Conservation (phyloP, 2,888 invertebrate genomes). For the Macropis europaea region DNA sequence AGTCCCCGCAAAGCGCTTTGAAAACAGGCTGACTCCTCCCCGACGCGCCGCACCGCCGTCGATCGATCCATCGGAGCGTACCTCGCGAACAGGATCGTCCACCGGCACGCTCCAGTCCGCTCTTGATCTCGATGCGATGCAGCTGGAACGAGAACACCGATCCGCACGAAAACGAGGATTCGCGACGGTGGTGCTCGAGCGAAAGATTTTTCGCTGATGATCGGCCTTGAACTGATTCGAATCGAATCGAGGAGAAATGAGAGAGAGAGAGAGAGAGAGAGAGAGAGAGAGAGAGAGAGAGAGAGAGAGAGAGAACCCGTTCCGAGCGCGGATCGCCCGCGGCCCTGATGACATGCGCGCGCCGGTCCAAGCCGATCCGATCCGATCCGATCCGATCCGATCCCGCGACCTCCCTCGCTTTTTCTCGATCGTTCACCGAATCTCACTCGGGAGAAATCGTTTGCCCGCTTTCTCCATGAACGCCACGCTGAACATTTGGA, state of each 20-base stretch:
- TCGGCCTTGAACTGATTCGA: neutral
- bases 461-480: neutral
- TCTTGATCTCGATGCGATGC: too few relatives aligned
- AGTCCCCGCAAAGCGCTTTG: conserved; percentile 6
- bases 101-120: too few relatives aligned
- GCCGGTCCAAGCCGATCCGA: conserved; percentile 51
- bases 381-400: conserved; percentile 48
- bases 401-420: conserved; percentile 30
- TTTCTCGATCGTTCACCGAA: conserved; percentile 13
- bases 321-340: neutral
- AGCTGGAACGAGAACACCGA: too few relatives aligned
- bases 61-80: too few relatives aligned
- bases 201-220: neutral
- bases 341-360: conserved; percentile 43
- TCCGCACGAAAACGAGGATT: too few relatives aligned
- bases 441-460: neutral
- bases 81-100: too few relatives aligned
- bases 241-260: too few relatives aligned
- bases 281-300: neutral
- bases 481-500: too few relatives aligned
- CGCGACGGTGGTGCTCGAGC: too few relatives aligned
- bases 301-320: neutral
- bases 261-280: neutral
- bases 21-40: too few relatives aligned
- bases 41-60: too few relatives aligned